Base-by-base conservation (phyloP, 2,888 invertebrate species). In the Mythimna vitellina region DNA sequence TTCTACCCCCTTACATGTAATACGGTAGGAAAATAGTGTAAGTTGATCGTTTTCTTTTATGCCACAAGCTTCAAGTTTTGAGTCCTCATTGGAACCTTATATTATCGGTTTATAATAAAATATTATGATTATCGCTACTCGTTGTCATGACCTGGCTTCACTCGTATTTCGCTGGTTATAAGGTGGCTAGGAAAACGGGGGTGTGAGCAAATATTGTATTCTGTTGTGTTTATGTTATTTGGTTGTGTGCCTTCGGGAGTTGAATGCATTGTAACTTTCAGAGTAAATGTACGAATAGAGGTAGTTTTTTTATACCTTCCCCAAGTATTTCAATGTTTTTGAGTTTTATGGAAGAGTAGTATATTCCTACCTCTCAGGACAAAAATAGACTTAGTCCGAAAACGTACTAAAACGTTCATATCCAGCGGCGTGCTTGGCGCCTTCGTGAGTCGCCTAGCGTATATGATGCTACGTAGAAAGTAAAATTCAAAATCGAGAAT, bases 71-170 rank as follows among this genome's bases (percentile, higher is more conserved):
- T 75, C 46, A 73, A 80, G 67, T 83, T 84, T 82, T 79, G 70
- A 84, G 81, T 76, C 72, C 76, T 83, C 80, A 76, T 80, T 60
- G 78, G 63, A 53, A 60, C 73, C 79, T 65, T 81, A 71, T 64
- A 73, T 73, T 84, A 78, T 84, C 80, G 79, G 77, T 73, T 76
- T 79, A 74, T 80, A 85, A 85, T 85, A 85, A 85, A 85, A 85
- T 85, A 77, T 85, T 84, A 85, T 80, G 85, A 78, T 84, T 80
- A 84, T 80, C 53, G 61, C 25, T 17, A 12, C 70, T 69, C 74
- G 66, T 68, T 76, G 78, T 79, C 80, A 74, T 61, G 51, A 56
- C 32, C 17, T 10, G 61, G 54, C 54, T 76, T 70, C 64, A 61
- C 35, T 65, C 71, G 66, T 80, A 80, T 78, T 78, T 76, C 14